Base-by-base conservation (phyloP, 2,888 invertebrate genomes). In the Ennomos erosarius region DNA sequence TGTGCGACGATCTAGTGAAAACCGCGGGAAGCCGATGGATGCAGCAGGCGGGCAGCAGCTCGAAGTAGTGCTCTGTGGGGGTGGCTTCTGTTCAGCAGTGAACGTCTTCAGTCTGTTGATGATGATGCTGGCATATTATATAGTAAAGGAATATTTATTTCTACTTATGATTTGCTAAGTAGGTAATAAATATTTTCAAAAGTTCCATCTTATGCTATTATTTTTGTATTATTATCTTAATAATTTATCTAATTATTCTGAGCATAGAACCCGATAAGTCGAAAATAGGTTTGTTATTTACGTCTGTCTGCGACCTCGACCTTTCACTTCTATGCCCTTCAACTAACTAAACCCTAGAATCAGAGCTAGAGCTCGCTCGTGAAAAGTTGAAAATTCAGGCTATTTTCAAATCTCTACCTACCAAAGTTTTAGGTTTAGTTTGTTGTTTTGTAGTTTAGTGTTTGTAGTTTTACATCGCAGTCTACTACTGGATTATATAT, bases 301-400 rank as follows among this genome's bases (percentile, higher is more conserved):
- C 76, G 68, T 71, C 64, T 64, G 81, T 82, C 81, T 82, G 71
- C 73, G 78, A 67, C 82, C 79, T 79, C 72, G 65, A 79, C 69
- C 78, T 74, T 75, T 79, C 67, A 70, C 76, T 72, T 66, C 51
- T 11, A 44, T 62, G 73, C 59, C 80, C 75, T 74, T 69, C 48
- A 59, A 54, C 13, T 47, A 59, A 52, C 13, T 47, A 34, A 55
- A 39, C 49, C 55, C 55, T 47, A 35, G 42, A 38, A 51, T 43
- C 9, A 11, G 36, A 45, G 46, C 51, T 46, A 43, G 46, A 42
- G 35, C 55, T 58, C 54, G 16, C 55, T 57, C 54, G 43, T 64
- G 44, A 56, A 39, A 55, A 48, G 48, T 48, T 63, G 54, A n/a
- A n/a, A n/a, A n/a, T n/a, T n/a, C n/a, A n/a, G 56, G 65, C 68